A percentile compares a stretch with the other conserved stretches of the same genome.
Evolutionary conservation across 1,140 invertebrate species (phyloP).

Genomic region (Apis cerana): DNA sequence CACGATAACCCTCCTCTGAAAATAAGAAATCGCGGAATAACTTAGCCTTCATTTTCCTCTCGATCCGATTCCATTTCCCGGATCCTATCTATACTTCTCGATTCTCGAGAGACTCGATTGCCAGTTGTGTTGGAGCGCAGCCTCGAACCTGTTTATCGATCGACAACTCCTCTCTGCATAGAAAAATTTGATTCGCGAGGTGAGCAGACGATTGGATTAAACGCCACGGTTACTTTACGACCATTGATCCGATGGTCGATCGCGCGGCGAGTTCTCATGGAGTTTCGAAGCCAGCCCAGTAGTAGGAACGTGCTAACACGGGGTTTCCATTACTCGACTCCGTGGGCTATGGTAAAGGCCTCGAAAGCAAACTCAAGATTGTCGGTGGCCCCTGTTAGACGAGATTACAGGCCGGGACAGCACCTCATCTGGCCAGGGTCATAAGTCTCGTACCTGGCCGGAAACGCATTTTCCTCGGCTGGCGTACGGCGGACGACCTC

Average conservation of each 20-base stretch:
- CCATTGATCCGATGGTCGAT: not conserved
- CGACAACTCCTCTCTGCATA: not conserved
- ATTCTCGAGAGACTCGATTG: not conserved
- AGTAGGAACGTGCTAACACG: conserved; percentile 59
- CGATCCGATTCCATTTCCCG: not conserved
- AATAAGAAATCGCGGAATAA: conserved; percentile 2
- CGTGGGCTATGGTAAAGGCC: conserved; percentile 47
- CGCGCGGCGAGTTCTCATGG: conserved; percentile 42
- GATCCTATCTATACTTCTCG: conserved; percentile 21
- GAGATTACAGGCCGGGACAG: conserved; percentile 75
- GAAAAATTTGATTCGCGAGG: conserved; percentile 19
- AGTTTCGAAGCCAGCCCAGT: conserved; percentile 26
- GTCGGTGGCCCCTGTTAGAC: conserved; percentile 66
- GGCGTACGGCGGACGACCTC: conserved; percentile 7
- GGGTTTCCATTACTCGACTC: conserved; percentile 65
- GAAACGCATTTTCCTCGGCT: conserved; percentile 70
- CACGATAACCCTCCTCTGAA: conserved; percentile 63
- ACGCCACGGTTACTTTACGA: not conserved
- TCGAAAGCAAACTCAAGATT: conserved; percentile 67
- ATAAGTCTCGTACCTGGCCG: conserved; percentile 72
- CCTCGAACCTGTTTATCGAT: conserved; percentile 28
- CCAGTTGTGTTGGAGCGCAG: too few species aligned
- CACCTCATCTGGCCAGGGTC: conserved; percentile 74
- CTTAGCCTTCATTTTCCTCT: not conserved
- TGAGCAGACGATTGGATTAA: not conserved